These are phyloP conservation scores for Notothenia rossii DNA, from an alignment of 2,113 vertebrate species.

Conservation along the genomic window DNA sequence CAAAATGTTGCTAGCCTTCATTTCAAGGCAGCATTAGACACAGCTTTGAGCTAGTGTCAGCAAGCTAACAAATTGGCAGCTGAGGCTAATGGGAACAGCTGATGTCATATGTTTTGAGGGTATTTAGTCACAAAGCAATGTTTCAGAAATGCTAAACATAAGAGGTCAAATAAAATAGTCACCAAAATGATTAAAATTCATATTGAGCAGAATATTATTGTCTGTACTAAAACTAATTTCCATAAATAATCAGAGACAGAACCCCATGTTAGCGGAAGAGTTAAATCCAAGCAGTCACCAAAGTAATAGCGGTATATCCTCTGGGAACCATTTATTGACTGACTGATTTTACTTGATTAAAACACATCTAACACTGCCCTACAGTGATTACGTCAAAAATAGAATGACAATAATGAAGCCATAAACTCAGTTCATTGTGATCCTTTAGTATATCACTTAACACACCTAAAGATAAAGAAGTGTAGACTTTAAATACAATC, in stretches of 20 bases:
- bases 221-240: background rate
- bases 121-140: background rate
- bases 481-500: too few relatives aligned
- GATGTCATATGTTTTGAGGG: background rate
- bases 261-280: background rate
- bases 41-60: background rate
- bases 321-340: background rate
- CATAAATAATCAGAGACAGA: background rate
- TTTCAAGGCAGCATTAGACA: background rate
- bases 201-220: background rate
- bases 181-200: background rate
- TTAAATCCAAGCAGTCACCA: background rate
- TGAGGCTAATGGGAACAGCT: too few relatives aligned
- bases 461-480: too few relatives aligned
- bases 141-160: background rate
- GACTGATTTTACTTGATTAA: too few relatives aligned
- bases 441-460: too few relatives aligned
- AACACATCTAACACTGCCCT: too few relatives aligned
- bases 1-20: too few relatives aligned
- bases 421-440: too few relatives aligned
- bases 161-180: background rate
- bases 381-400: too few relatives aligned
- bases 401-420: too few relatives aligned
- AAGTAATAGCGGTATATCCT: background rate
- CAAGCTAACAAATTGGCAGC: background rate